Percentiles rank a stretch among this genome's conserved stretches.
phyloP scores from a whole-genome alignment of 2,888 invertebrate species.

The Hemicrepidius hirtus region DNA sequence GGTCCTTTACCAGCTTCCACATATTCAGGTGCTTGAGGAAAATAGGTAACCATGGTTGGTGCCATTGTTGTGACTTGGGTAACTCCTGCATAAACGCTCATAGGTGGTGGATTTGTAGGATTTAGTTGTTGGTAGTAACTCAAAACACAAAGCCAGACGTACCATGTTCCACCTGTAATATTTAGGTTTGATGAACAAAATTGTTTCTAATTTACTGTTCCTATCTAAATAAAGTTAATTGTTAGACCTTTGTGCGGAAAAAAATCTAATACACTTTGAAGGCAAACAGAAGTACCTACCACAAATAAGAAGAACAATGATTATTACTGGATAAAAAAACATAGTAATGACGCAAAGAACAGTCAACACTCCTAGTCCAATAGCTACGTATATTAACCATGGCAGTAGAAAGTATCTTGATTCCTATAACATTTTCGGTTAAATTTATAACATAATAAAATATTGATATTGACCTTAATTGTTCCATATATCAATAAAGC shows the following conservation, averaged over 20 bases:
- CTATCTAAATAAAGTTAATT: too few species aligned
- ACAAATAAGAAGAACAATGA: slow-evolving; percentile 15
- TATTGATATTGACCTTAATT: slow-evolving; percentile 29
- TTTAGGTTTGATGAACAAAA: too few species aligned
- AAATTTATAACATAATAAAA: too few species aligned
- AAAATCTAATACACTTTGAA: too few species aligned
- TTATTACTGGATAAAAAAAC: slow-evolving; percentile 31
- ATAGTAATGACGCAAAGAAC: slow-evolving; percentile 33
- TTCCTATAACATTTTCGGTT: slow-evolving; percentile 16
- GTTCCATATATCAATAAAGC: slow-evolving; percentile 38
- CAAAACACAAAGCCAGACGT: slow-evolving; percentile 43
- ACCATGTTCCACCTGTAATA: slow-evolving; percentile 31
- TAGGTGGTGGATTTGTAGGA: slow-evolving; percentile 29
- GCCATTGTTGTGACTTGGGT: slow-evolving; percentile 22
- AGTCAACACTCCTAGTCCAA: slow-evolving; percentile 38
- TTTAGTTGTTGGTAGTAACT: slow-evolving; percentile 42
- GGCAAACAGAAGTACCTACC: too few species aligned
- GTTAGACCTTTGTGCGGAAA: too few species aligned
- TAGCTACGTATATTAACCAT: slow-evolving; percentile 40
- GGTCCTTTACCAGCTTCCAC: slow-evolving; percentile 17
- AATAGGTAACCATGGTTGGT: slow-evolving; percentile 33
- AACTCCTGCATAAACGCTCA: slow-evolving; percentile 29
- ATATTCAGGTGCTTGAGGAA: slow-evolving; percentile 34
- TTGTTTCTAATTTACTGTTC: too few species aligned
- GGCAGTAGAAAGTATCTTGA: slow-evolving; percentile 41